phyloP scores from a whole-genome alignment of 92 coral and sea anemone genomes.

The Phenganax stokvisi region DNA sequence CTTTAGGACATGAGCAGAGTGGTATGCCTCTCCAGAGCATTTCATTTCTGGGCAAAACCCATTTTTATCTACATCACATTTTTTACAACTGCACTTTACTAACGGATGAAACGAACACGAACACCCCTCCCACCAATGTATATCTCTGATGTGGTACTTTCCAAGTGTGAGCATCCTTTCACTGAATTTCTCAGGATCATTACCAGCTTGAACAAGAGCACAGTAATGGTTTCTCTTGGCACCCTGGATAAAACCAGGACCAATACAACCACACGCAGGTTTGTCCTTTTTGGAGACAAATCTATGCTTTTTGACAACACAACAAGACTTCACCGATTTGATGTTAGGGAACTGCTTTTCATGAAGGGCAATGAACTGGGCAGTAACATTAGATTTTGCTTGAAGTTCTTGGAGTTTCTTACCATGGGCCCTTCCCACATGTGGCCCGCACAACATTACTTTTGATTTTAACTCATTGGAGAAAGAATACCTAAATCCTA shows the following conservation, averaged over 20 bases:
- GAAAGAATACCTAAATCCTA: slow-evolving; percentile 33
- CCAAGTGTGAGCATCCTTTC: slow-evolving; percentile 46
- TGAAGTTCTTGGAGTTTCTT: slow-evolving; percentile 49
- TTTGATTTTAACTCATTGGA: slow-evolving; percentile 12
- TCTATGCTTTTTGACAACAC: slow-evolving; percentile 51
- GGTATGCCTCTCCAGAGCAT: slow-evolving; percentile 47
- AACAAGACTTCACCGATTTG: slow-evolving; percentile 48
- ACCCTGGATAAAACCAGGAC: slow-evolving; percentile 43
- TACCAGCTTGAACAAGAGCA: slow-evolving; percentile 45
- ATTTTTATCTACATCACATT: slow-evolving; percentile 39
- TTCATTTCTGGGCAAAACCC: slow-evolving; percentile 46
- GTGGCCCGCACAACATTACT: slow-evolving; percentile 50
- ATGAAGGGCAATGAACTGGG: slow-evolving; percentile 47
- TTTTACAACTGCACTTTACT: slow-evolving; percentile 42
- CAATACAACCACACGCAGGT: slow-evolving; percentile 52
- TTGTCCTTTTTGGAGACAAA: slow-evolving; percentile 39
- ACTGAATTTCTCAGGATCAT: slow-evolving; percentile 44
- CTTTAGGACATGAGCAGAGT: slow-evolving; percentile 38
- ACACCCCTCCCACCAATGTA: slow-evolving; percentile 53
- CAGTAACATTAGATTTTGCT: slow-evolving; percentile 34
- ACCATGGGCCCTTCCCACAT: slow-evolving; percentile 55
- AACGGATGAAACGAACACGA: slow-evolving; percentile 43
- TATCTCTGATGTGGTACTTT: slow-evolving; percentile 55
- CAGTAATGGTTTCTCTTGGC: slow-evolving; percentile 57
- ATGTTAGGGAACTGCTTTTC: slow-evolving; percentile 38